Evolutionary conservation across 2,797 vertebrate genomes (phyloP).

Genomic region (Luscinia megarhynchos): DNA sequence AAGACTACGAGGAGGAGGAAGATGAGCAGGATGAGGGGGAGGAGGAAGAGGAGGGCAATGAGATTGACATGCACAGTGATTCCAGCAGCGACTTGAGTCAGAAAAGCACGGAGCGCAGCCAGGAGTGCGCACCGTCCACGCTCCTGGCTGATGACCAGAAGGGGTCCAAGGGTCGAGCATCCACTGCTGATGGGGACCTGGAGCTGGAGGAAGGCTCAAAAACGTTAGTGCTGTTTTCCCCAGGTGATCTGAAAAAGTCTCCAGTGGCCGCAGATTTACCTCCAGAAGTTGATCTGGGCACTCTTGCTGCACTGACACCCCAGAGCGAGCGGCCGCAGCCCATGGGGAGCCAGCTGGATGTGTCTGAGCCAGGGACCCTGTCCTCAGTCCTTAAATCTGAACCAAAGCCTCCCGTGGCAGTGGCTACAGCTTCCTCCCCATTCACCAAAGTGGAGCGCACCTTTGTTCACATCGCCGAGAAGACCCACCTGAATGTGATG

Average conservation of each 20-base stretch:
- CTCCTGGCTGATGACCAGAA: conserved; percentile 92
- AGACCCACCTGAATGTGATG: conserved; percentile 95
- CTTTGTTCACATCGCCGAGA: conserved; percentile 96
- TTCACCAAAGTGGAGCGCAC: conserved; percentile 98
- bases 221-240: conserved; percentile 96
- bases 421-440: conserved; percentile 86
- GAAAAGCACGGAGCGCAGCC: conserved; percentile 91
- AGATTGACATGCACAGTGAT: conserved; percentile 81
- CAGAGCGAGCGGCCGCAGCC: conserved; percentile 85
- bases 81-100: conserved; percentile 91
- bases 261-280: conserved; percentile 83
- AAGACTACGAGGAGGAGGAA: conserved; percentile 57
- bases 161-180: conserved; percentile 84
- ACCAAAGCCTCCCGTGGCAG: conserved; percentile 81
- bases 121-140: conserved; percentile 89
- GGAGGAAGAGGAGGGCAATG: conserved; percentile 68
- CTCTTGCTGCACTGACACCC: conserved; percentile 81
- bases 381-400: conserved; percentile 90
- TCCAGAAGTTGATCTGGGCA: conserved; percentile 86
- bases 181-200: conserved; percentile 88
- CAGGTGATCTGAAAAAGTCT: conserved; percentile 93
- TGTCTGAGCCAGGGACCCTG: conserved; percentile 87
- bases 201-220: conserved; percentile 96
- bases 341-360: conserved; percentile 83
- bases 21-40: conserved; percentile 66